These are phyloP conservation scores for Pelodiscus sinensis DNA, from an alignment of 2,113 vertebrate species.

Conservation along the genomic window DNA sequence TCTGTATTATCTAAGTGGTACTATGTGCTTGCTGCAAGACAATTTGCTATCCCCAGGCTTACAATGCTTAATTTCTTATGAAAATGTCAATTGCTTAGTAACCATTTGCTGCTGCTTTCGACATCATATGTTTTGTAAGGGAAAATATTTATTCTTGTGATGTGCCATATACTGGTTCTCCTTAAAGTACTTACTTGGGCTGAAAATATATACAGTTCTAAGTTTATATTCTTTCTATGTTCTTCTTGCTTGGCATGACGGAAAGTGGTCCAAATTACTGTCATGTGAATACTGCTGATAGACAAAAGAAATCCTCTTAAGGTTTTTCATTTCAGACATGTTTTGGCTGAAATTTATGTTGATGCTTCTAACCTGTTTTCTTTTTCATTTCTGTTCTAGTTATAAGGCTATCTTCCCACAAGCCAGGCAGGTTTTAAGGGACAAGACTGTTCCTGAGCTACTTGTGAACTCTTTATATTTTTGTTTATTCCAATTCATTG, in stretches of 20 bases:
- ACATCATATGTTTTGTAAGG: slow-evolving; percentile 2
- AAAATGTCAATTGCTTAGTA: slow-evolving; percentile 46
- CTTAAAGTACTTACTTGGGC: background rate
- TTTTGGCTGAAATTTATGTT: slow-evolving; percentile 3
- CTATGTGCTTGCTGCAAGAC: background rate
- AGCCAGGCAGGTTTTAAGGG: background rate
- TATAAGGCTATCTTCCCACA: background rate
- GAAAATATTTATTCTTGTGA: background rate
- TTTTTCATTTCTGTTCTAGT: background rate
- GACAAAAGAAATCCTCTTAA: background rate
- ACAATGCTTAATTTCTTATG: slow-evolving; percentile 17
- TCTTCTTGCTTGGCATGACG: background rate
- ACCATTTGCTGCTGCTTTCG: background rate
- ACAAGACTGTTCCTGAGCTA: background rate
- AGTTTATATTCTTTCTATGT: background rate
- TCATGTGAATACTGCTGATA: background rate
- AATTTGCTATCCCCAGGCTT: background rate
- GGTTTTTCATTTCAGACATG: background rate
- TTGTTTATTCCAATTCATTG: background rate
- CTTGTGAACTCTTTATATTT: background rate
- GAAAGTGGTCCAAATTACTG: background rate
- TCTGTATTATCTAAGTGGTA: background rate
- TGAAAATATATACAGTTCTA: background rate
- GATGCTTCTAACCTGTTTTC: background rate
- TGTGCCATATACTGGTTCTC: background rate